These are phyloP conservation scores for Pseudochromis fuscus DNA, from an alignment of 2,797 vertebrate genomes.

Conservation along the genomic window DNA sequence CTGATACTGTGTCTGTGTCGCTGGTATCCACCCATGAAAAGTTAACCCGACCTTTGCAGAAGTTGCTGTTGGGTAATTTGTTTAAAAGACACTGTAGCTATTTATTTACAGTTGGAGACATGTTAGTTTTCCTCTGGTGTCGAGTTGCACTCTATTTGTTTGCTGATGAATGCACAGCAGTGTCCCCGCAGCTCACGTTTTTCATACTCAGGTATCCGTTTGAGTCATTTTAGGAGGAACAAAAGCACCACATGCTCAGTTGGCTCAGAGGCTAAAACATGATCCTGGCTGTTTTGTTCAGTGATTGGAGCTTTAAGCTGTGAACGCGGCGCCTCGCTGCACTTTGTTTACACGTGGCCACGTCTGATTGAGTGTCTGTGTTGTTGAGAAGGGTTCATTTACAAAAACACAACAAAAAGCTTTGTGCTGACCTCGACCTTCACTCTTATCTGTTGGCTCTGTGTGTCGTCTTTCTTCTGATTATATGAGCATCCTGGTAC, in stretches of 20 bases:
- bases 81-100: constrained; percentile 39
- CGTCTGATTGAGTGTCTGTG: constrained; percentile 34
- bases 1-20: neutral
- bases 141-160: constrained; percentile 58
- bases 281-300: constrained; percentile 61
- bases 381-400: constrained; percentile 36
- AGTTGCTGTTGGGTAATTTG: constrained; percentile 41
- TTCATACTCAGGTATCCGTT: constrained; percentile 57
- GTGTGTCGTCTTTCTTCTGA: too few species aligned
- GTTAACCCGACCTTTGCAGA: constrained; percentile 21
- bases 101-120: constrained; percentile 51
- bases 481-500: neutral
- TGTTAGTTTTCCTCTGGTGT: constrained; percentile 51
- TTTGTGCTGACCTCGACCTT: constrained; percentile 39
- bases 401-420: constrained; percentile 37
- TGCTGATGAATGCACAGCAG: constrained; percentile 32
- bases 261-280: constrained; percentile 55
- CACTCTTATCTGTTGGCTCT: constrained; percentile 20
- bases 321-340: constrained; percentile 30
- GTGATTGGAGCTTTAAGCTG: constrained; percentile 42
- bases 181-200: constrained; percentile 39
- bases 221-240: constrained; percentile 51
- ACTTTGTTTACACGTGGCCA: constrained; percentile 66
- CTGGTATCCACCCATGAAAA: constrained; percentile 16
- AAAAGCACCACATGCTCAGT: constrained; percentile 52